These are phyloP conservation scores for Lathronympha strigana DNA, from an alignment of 2,888 invertebrate genomes.

Conservation along the genomic window DNA sequence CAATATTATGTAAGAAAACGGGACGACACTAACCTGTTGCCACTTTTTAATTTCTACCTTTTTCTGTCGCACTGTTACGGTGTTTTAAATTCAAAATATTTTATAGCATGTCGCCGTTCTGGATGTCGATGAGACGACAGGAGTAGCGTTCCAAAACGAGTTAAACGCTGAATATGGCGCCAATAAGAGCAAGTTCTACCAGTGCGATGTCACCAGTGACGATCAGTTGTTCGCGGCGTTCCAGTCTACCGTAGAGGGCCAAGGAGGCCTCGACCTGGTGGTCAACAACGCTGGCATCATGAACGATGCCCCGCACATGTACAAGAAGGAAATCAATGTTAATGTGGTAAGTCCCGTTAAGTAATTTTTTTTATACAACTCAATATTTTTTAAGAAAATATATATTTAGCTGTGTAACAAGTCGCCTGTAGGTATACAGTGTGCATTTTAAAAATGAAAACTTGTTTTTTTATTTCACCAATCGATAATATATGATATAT, in stretches of 20 bases:
- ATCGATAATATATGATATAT: no score
- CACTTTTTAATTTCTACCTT: no score
- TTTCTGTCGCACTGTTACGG: no score
- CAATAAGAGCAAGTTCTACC: conserved; percentile 53
- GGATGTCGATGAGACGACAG: conserved; percentile 54
- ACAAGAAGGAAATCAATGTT: conserved; percentile 56
- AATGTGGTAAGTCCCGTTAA: conserved; percentile 67
- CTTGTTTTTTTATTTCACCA: no score
- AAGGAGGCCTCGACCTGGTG: conserved; percentile 54
- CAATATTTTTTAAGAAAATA: no score
- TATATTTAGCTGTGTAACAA: no score
- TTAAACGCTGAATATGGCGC: conserved; percentile 51
- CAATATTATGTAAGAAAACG: no score
- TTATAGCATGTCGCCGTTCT: conserved; percentile 56
- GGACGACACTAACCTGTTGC: no score
- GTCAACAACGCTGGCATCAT: conserved; percentile 61
- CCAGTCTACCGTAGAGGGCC: conserved; percentile 46
- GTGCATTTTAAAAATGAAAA: no score
- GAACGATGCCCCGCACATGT: conserved; percentile 51
- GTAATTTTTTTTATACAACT: no score
- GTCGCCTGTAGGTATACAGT: no score
- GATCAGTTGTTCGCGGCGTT: conserved; percentile 51
- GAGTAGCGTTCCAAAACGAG: conserved; percentile 50
- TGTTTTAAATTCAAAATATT: no score
- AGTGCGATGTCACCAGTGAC: conserved; percentile 58